These are phyloP conservation scores for Drosophila pruinosa DNA, from an alignment of 1,140 invertebrate genomes.

Conservation along the genomic window DNA sequence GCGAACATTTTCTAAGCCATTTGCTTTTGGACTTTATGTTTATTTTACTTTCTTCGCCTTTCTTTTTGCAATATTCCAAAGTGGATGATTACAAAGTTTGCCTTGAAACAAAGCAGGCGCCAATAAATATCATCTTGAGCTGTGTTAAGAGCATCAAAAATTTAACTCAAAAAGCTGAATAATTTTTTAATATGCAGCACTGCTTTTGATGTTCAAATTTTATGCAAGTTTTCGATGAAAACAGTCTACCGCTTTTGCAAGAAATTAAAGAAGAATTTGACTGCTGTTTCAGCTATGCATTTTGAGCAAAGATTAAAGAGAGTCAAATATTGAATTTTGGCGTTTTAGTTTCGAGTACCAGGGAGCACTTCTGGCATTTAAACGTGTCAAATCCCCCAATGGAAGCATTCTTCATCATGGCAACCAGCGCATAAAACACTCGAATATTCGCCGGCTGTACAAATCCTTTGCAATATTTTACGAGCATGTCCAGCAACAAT, in stretches of 20 bases:
- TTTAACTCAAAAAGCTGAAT: neutral
- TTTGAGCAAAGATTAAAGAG: neutral
- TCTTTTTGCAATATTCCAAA: conserved; percentile 41
- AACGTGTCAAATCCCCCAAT: conserved; percentile 39
- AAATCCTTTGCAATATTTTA: conserved; percentile 39
- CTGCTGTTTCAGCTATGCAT: neutral
- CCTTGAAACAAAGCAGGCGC: conserved; percentile 1
- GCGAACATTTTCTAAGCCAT: conserved; percentile 78
- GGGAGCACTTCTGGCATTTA: neutral
- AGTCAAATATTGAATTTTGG: conserved; percentile 11
- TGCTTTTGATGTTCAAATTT: neutral
- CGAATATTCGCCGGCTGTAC: neutral
- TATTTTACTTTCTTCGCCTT: conserved; percentile 11
- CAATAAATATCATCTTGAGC: conserved; percentile 25
- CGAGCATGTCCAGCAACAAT: conserved; percentile 15
- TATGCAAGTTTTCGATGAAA: too few species aligned
- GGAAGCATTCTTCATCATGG: conserved; percentile 10
- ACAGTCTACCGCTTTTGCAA: too few species aligned
- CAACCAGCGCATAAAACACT: conserved; percentile 23
- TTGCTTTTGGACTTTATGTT: conserved; percentile 71
- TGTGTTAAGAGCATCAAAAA: conserved; percentile 7
- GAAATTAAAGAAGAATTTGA: neutral
- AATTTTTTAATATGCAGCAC: neutral
- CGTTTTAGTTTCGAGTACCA: neutral
- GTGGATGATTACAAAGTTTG: conserved; percentile 50